Evolutionary conservation across 2,888 invertebrate species (phyloP).

Genomic region (Temnothorax ravouxi): DNA sequence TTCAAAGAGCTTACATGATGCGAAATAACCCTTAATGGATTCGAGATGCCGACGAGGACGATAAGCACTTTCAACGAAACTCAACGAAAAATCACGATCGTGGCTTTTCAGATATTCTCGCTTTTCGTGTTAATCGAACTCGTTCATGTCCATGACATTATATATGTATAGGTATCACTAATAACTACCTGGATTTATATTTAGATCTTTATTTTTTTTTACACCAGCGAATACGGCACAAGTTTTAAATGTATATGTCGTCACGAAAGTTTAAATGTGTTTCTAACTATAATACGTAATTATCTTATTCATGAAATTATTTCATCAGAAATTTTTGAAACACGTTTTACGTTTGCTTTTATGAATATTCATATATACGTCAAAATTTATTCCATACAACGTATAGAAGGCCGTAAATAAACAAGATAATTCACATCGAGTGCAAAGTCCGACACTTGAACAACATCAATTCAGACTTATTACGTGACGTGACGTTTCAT

Average conservation of each 20-base stretch:
- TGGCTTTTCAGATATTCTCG: slow-evolving; percentile 53
- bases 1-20: slow-evolving; percentile 79
- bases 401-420: slow-evolving; percentile 37
- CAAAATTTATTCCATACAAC: slow-evolving; percentile 40
- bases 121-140: not conserved
- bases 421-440: slow-evolving; percentile 41
- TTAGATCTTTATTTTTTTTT: not conserved
- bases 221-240: not conserved
- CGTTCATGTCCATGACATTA: not conserved
- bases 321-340: slow-evolving; percentile 34
- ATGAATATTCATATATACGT: slow-evolving; percentile 38
- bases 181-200: not conserved
- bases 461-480: slow-evolving; percentile 61
- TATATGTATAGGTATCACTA: not conserved
- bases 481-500: slow-evolving; percentile 14
- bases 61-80: slow-evolving; percentile 73
- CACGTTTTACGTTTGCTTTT: not conserved
- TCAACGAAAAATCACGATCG: slow-evolving; percentile 54
- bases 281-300: slow-evolving; percentile 23
- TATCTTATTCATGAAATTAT: slow-evolving; percentile 40
- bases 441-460: slow-evolving; percentile 31
- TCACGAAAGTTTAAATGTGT: slow-evolving; percentile 1
- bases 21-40: slow-evolving; percentile 79
- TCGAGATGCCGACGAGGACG: slow-evolving; percentile 72
- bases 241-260: not conserved